Base-by-base conservation (phyloP, 2,797 vertebrate species). In the Neolamprologus multifasciatus region DNA sequence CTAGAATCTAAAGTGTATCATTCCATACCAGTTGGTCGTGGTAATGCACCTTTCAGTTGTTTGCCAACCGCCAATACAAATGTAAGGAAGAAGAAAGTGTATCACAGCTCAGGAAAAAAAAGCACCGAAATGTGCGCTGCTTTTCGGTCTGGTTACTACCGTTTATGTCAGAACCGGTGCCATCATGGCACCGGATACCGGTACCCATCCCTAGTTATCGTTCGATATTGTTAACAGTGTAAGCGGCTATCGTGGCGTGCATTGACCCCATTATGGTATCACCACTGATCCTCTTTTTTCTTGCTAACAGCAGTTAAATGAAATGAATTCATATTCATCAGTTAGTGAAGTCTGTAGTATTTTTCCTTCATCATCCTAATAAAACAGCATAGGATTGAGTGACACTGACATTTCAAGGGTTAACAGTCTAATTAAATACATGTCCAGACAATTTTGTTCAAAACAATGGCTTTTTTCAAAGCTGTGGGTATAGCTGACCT, bases 371-470 rank as follows among this genome's bases (percentile, higher is more conserved):
- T 93, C 78, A 50, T 81, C 84, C 51, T 91, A 92, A 91, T 87
- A 85, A 84, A 74, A 81, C 80, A 67, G 81, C 82, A 79, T 78
- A 86, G 81, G 87, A 93, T 87, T 87, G 91, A 95, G 87, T 90
- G 88, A 89, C 93, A 91, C 82, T 96, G 94, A 94, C 91, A 95
- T 95, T 96, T 96, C 71, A 88, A 82, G 90, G 93, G 94, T 95
- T 96, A 96, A 95, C 91, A 87, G 85, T 88, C 82, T 95, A 96
- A 97, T 97, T 97, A 96, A 96, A 93, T 94, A 91, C 87, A 95
- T 85, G 84, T 88, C 89, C 80, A 94, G 94, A 94, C 94, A 94
- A 89, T 94, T 95, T 93, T 83, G 92, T 94, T 95, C 88, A 94
- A 94, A 96, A 95, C 94, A 95, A 91, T 96, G 91, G 81, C 52